A percentile compares a stretch with the other conserved stretches of the same genome.
Conservation (phyloP, 2,797 vertebrate species). For the Muraenolepis orangiensis region DNA sequence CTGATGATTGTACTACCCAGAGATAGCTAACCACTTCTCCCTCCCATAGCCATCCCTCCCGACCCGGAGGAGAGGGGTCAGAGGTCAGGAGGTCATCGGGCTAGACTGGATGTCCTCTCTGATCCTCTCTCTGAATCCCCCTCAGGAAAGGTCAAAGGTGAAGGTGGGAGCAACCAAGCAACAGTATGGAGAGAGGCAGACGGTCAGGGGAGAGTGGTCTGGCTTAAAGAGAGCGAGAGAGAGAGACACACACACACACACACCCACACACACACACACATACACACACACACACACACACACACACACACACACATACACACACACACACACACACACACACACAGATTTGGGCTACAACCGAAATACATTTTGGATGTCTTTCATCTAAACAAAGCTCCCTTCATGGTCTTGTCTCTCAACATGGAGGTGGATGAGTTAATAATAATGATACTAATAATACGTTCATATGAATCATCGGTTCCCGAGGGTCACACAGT, state of each 20-base stretch:
- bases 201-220: neutral
- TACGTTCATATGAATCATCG: neutral
- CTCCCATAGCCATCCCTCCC: neutral
- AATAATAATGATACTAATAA: neutral
- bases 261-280: too few species aligned
- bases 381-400: too few species aligned
- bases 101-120: neutral
- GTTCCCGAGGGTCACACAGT: neutral
- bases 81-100: slow-evolving; percentile 1
- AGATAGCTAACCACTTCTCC: neutral
- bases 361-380: too few species aligned
- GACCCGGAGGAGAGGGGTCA: neutral
- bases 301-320: too few species aligned
- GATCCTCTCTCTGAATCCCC: neutral
- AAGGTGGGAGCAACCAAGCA: slow-evolving; percentile 25
- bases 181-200: slow-evolving; percentile 1
- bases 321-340: neutral
- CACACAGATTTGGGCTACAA: neutral
- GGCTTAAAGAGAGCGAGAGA: neutral
- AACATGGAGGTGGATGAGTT: too few species aligned
- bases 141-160: slow-evolving; percentile 41
- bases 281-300: too few species aligned
- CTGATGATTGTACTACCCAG: neutral
- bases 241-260: too few species aligned
- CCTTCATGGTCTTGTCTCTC: too few species aligned